Evolutionary conservation across 2,113 vertebrate genomes (phyloP).

Genomic region (Sinocyclocheilus anophthalmus): DNA sequence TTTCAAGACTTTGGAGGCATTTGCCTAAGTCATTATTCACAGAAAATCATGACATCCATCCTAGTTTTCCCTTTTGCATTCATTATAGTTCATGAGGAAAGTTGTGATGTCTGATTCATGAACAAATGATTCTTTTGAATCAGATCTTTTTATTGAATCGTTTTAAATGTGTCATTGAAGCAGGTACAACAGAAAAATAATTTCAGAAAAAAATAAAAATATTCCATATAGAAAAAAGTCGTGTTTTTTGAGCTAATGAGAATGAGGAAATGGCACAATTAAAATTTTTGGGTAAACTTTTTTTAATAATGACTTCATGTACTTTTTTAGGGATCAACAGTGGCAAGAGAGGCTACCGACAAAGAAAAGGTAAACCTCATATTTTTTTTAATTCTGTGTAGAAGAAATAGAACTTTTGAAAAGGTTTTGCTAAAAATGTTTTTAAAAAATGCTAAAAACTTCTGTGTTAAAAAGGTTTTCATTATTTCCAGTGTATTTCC

Average conservation of each 20-base stretch:
- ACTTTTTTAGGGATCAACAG: constrained; percentile 81
- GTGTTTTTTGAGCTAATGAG: too few relatives aligned
- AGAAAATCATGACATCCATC: neutral
- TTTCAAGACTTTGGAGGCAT: neutral
- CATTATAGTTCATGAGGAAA: neutral
- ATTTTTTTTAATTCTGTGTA: neutral
- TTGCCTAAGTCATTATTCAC: neutral
- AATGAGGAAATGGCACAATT: too few relatives aligned
- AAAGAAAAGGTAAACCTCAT: constrained; percentile 82
- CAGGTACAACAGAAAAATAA: too few relatives aligned
- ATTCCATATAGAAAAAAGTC: too few relatives aligned
- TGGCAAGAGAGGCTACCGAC: constrained; percentile 86
- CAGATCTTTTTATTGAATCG: neutral
- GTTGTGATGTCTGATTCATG: neutral
- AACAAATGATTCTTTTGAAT: neutral
- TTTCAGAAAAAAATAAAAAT: too few relatives aligned
- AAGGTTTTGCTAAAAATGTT: too few relatives aligned
- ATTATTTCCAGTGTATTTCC: neutral
- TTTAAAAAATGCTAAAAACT: too few relatives aligned
- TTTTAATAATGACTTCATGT: neutral
- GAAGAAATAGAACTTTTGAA: neutral
- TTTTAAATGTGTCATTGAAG: too few relatives aligned
- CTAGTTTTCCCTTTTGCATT: neutral
- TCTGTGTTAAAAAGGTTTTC: neutral
- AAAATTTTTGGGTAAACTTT: too few relatives aligned